These are phyloP conservation scores for Calosoma granatense DNA, from an alignment of 1,140 invertebrate genomes.

Conservation along the genomic window DNA sequence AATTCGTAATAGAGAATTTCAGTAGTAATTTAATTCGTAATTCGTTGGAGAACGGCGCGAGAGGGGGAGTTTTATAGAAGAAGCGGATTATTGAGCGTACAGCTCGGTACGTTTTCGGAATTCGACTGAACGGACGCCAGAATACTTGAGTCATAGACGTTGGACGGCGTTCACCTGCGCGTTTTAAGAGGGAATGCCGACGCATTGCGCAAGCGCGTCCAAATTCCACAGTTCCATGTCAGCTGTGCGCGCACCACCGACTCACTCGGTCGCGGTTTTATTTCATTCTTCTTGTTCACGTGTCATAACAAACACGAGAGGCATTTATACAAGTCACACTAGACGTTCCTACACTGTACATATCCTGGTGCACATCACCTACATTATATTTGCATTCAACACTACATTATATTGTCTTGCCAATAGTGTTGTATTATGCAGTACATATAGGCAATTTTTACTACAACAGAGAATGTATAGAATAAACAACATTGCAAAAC, in stretches of 20 bases:
- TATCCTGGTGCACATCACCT: neutral
- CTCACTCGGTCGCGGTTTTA: constrained; percentile 1
- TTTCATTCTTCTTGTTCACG: constrained; percentile 3
- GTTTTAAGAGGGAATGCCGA: neutral
- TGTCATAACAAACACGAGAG: constrained; percentile 1
- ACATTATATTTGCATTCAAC: neutral
- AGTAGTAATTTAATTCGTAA: no score
- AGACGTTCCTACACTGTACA: neutral
- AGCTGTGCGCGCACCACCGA: neutral
- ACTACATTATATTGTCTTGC: no score
- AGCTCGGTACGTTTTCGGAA: neutral
- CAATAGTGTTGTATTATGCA: neutral
- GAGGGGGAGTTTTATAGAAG: neutral
- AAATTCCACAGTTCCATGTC: neutral
- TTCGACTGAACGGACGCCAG: neutral
- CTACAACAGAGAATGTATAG: neutral
- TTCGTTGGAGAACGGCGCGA: no score
- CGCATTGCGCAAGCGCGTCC: neutral
- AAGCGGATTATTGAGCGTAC: neutral
- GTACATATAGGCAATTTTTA: neutral
- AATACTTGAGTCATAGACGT: neutral
- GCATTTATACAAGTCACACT: neutral
- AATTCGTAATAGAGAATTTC: no score
- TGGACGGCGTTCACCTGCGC: neutral
- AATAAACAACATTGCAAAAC: no score